Evolutionary conservation across 2,797 vertebrate species (phyloP), one percentile per base, ranked within the genome.

Genomic region (Eulemur rubriventer): DNA sequence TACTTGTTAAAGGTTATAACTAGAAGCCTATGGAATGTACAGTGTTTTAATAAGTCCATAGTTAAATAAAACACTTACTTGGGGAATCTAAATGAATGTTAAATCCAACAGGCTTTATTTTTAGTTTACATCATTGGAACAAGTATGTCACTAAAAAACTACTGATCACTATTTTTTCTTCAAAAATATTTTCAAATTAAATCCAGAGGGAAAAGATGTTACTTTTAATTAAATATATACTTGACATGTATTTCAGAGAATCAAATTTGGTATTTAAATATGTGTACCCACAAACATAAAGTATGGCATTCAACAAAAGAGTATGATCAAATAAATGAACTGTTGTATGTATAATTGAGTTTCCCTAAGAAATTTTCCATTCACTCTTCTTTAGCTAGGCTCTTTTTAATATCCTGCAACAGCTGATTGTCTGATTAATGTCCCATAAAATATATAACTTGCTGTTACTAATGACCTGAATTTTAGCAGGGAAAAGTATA

Each of bases 341-440:
- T 82, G 14, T 38, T 70, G 4, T 84, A 50, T 63, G 57, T 93
- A 13, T 79, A 94, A 86, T 2, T 73, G 33, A 69, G 7, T 87
- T 87, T 97, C 86, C 13, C 26, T 46, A 89, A 75, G 38, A 84
- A 89, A 90, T 61, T 4, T 75, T 73, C 30, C 18, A 46, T 79
- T 87, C 30, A 75, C 7, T 86, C 43, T 80, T 17, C 16, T 87
- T 79, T 59, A 59, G 38, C 12, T n/a, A 76, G 26, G 18, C 20
- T 33, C 1, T 63, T 90, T 94, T 89, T 87, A 92, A 86, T 83
- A 87, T 75, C 10, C 16, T 22, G 0, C 17, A 95, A 50, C n/a
- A 67, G 67, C 52, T 85, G 59, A 76, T 88, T 81, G n/a, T 33
- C 72, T 97, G 79, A 95, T 91, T 91, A 97, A 91, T 90, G 67